These are phyloP conservation scores for Hippocampus guttulatus DNA, from an alignment of 2,113 vertebrate genomes.

Conservation along the genomic window DNA sequence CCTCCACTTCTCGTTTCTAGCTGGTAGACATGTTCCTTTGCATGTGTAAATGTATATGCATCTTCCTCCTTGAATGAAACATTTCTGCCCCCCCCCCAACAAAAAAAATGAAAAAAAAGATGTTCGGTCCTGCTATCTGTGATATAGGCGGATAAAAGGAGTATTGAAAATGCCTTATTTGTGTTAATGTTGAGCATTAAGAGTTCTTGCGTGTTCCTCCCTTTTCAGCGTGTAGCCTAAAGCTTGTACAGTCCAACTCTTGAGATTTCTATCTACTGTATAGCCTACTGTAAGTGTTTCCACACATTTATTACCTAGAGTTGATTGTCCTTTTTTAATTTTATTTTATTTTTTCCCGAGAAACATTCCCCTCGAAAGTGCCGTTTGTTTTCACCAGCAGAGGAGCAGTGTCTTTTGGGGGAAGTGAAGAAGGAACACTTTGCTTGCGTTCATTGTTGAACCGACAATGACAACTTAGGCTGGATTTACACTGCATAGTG, in stretches of 20 bases:
- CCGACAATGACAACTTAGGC: not conserved
- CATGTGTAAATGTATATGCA: constrained; percentile 69
- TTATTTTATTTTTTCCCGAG: constrained; percentile 62
- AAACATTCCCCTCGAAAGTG: constrained; percentile 71
- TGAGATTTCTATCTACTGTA: constrained; percentile 67
- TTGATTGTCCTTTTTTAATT: constrained; percentile 52
- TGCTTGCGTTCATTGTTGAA: constrained; percentile 36
- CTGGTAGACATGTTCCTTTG: constrained; percentile 60
- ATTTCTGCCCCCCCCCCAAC: constrained; percentile 34
- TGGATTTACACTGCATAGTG: not conserved
- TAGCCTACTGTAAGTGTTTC: constrained; percentile 54
- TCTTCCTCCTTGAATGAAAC: constrained; percentile 62
- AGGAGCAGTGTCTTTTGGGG: constrained; percentile 40
- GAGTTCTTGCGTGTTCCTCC: constrained; percentile 53
- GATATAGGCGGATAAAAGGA: constrained; percentile 62
- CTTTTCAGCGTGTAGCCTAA: constrained; percentile 67
- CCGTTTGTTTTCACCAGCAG: constrained; percentile 73
- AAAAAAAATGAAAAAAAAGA: constrained; percentile 23
- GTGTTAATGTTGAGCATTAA: constrained; percentile 68
- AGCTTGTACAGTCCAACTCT: constrained; percentile 64
- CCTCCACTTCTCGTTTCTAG: constrained; percentile 47
- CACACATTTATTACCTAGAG: constrained; percentile 58
- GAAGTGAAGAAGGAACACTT: constrained; percentile 33
- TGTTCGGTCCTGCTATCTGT: constrained; percentile 67
- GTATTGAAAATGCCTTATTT: constrained; percentile 70